phyloP scores from a whole-genome alignment of 2,888 invertebrate genomes.

The Eurytoma californica region DNA sequence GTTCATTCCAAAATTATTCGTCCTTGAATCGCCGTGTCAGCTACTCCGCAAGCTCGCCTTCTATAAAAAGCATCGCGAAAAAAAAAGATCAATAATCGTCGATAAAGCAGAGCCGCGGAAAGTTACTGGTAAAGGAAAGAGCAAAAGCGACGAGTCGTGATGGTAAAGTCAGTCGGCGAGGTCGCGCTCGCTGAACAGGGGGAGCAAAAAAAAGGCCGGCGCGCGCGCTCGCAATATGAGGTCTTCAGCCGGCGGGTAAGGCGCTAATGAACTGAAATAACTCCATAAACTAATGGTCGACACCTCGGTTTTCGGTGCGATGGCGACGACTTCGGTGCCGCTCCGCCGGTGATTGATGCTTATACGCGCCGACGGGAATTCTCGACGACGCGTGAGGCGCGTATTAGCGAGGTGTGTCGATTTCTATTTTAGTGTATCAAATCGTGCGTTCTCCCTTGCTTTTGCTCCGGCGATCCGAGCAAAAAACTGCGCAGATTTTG shows the following conservation, averaged over 20 bases:
- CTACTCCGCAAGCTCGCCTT: too few species aligned
- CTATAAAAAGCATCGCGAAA: too few species aligned
- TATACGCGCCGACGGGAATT: neutral
- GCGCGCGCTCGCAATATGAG: neutral
- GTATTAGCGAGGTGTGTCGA: neutral
- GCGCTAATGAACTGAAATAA: slow-evolving; percentile 69
- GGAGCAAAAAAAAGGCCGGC: slow-evolving; percentile 1
- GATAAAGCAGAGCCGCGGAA: slow-evolving; percentile 19
- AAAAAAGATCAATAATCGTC: neutral
- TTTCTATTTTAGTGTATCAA: neutral
- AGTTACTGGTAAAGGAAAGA: neutral
- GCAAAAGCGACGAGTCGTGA: slow-evolving; percentile 12
- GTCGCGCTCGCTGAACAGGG: neutral
- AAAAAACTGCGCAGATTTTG: too few species aligned
- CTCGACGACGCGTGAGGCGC: too few species aligned
- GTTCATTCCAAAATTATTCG: too few species aligned
- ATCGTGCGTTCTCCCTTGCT: neutral
- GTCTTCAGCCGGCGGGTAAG: neutral
- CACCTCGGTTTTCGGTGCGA: neutral
- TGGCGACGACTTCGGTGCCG: neutral
- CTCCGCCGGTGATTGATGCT: neutral
- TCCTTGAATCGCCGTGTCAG: too few species aligned
- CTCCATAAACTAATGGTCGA: slow-evolving; percentile 64
- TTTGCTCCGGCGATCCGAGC: too few species aligned
- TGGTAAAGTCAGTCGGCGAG: slow-evolving; percentile 25